A percentile compares a stretch with the other conserved stretches of the same genome.
Conservation (phyloP, 2,888 invertebrate species). For the Phortica magna region DNA sequence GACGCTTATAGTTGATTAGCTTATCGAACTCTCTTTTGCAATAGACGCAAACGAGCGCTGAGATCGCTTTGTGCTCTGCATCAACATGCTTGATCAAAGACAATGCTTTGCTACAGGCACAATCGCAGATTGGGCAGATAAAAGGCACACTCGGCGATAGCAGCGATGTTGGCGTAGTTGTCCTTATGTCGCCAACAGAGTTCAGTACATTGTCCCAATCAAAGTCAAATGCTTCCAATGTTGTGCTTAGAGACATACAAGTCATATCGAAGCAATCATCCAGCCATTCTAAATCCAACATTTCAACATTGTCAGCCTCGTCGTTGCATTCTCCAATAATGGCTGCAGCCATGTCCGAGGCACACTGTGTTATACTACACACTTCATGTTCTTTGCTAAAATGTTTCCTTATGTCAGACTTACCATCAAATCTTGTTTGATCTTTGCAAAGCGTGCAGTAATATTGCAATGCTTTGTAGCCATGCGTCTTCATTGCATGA, state of each 20-base stretch:
- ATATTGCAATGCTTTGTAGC: slow-evolving; percentile 1
- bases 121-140: not conserved
- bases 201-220: not conserved
- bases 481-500: not conserved
- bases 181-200: not conserved
- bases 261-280: slow-evolving; percentile 4
- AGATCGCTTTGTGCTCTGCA: not conserved
- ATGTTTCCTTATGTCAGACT: not conserved
- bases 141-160: not conserved
- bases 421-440: slow-evolving; percentile 10
- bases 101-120: not conserved
- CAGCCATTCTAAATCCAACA: slow-evolving; percentile 26
- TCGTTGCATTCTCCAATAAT: not conserved
- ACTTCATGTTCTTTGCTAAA: not conserved
- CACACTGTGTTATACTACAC: not conserved
- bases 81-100: not conserved
- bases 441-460: slow-evolving; percentile 1
- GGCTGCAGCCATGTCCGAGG: not conserved
- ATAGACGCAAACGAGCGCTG: slow-evolving; percentile 3
- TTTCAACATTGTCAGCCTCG: slow-evolving; percentile 16
- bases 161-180: not conserved
- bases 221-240: slow-evolving; percentile 9
- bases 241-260: not conserved
- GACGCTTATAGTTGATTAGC: slow-evolving; percentile 5
- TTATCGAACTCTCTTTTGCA: slow-evolving; percentile 8